These are phyloP conservation scores for Calcarius lapponicus DNA, from an alignment of 2,797 vertebrate species.

Conservation along the genomic window DNA sequence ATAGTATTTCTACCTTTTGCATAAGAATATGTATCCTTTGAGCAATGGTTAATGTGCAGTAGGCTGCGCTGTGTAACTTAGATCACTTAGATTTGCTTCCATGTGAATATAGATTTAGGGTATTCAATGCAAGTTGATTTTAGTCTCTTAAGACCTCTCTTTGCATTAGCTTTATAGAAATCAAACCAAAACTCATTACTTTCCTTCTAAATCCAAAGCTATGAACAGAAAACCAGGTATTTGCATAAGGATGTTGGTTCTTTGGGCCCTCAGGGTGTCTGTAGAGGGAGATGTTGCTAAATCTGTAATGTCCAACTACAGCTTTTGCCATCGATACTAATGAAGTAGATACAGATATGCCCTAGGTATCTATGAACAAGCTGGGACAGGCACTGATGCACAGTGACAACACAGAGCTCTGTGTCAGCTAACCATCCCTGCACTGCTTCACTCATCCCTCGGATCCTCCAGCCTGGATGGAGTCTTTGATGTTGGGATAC, in stretches of 20 bases:
- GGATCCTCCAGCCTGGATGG: background rate
- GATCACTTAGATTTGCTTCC: background rate
- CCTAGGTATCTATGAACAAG: background rate
- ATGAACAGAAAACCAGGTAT: background rate
- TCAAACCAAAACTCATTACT: background rate
- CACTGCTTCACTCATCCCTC: background rate
- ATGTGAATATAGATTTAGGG: background rate
- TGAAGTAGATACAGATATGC: background rate
- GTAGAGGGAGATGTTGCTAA: background rate
- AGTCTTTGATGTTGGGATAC: background rate
- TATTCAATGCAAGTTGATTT: background rate
- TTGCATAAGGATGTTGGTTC: background rate
- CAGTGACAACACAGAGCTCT: background rate
- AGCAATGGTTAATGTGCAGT: background rate
- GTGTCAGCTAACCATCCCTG: background rate
- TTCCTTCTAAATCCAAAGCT: background rate
- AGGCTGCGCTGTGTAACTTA: background rate
- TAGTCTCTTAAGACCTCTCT: background rate
- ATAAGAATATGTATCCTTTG: background rate
- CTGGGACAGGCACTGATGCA: background rate
- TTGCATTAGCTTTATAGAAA: slow-evolving; percentile 13
- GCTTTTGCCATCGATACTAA: background rate
- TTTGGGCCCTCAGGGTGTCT: background rate
- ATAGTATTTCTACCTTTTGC: background rate
- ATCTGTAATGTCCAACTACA: background rate